Evolutionary conservation across 2,797 vertebrate genomes (phyloP).

Genomic region (Fringilla coelebs): DNA sequence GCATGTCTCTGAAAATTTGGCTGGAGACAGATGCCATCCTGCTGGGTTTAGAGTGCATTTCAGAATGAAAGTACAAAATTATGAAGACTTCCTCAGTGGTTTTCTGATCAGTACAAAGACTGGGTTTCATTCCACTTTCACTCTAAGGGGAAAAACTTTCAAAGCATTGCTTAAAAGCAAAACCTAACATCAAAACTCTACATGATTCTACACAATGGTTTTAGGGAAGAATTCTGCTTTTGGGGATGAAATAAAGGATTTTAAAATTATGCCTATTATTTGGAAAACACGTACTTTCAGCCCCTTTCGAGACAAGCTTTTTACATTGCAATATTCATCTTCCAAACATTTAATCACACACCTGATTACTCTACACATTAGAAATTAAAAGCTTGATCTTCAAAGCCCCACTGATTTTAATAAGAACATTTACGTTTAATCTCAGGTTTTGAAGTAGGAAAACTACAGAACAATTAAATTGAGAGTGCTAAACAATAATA

Average conservation of each 20-base stretch:
- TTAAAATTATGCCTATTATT: not conserved
- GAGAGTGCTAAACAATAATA: not conserved
- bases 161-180: not conserved
- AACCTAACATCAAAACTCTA: not conserved
- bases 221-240: not conserved
- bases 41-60: not conserved
- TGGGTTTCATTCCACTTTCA: not conserved
- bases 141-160: not conserved
- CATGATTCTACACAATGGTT: not conserved
- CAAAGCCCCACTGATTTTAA: not conserved
- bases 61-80: not conserved
- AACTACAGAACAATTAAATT: not conserved
- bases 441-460: not conserved
- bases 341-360: not conserved
- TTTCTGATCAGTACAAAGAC: not conserved
- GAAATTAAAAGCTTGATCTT: not conserved
- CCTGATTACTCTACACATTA: not conserved
- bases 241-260: not conserved
- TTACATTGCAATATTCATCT: not conserved
- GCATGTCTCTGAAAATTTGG: not conserved
- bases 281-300: not conserved
- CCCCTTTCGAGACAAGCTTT: not conserved
- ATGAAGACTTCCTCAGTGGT: not conserved
- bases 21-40: not conserved
- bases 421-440: not conserved